Percentiles rank a stretch among this genome's conserved stretches.
These are phyloP conservation scores for Sebastes schlegelii DNA, from an alignment of 2,113 vertebrate genomes.

Conservation along the genomic window DNA sequence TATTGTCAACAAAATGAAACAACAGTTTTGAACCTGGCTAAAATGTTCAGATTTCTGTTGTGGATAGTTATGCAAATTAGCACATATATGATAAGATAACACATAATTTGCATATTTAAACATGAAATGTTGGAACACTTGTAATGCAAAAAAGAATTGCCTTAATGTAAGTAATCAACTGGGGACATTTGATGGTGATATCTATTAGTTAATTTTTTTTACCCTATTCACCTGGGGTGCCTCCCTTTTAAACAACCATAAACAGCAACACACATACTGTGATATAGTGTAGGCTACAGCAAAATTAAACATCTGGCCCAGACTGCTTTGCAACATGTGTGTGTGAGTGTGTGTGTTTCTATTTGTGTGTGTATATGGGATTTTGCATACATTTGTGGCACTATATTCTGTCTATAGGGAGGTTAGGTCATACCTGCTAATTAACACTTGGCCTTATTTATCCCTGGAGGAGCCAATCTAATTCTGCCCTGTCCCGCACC, in stretches of 20 bases:
- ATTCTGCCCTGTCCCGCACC: constrained; percentile 37
- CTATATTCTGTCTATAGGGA: constrained; percentile 20
- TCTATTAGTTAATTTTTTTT: too few species aligned
- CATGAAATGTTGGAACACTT: too few species aligned
- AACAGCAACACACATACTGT: not conserved
- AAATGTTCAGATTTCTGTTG: too few species aligned
- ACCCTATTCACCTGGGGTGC: too few species aligned
- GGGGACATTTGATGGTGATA: too few species aligned
- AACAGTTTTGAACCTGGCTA: too few species aligned
- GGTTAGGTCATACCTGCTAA: constrained; percentile 45
- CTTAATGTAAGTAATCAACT: too few species aligned
- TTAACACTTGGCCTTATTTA: constrained; percentile 52
- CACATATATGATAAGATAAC: too few species aligned
- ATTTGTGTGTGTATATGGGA: constrained; percentile 2
- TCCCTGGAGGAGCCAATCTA: constrained; percentile 41
- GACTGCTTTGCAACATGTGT: not conserved
- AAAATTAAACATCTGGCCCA: not conserved
- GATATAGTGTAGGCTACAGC: not conserved
- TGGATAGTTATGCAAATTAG: too few species aligned
- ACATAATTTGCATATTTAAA: too few species aligned
- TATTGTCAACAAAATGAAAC: too few species aligned
- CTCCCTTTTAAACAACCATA: not conserved
- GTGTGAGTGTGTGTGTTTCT: constrained; percentile 15
- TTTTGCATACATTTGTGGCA: not conserved
- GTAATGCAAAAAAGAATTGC: too few species aligned